Base-by-base conservation (phyloP, 2,888 invertebrate species). In the Entomobrya proxima region DNA sequence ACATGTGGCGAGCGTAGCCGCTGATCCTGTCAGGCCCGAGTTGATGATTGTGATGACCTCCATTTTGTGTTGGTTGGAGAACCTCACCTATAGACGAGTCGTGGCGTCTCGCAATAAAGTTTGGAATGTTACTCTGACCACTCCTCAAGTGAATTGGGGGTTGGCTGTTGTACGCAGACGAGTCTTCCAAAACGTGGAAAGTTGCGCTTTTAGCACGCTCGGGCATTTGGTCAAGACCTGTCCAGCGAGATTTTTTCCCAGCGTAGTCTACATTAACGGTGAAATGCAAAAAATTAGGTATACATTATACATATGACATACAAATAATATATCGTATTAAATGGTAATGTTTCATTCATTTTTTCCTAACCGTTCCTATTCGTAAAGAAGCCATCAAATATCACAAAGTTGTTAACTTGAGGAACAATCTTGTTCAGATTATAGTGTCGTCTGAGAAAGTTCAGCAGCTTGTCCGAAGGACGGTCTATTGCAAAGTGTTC, bases 401-500 rank as follows among this genome's bases (percentile, higher is more conserved):
- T 94, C 44, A 96, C 97, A 92, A 96, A 97, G 92, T 97, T 96
- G 92, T 97, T 97, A 91, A 95, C 95, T 92, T 97, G 97, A 55
- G 95, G 95, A 88, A 97, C 94, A 21, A 95, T 94, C 35, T 92
- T 92, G 79, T 93, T 93, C 0, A 94, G 92, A 21, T 94, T 93
- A 92, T 97, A 98, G 92, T 98, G 96, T 91, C 96, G 97, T 52
- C 93, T 93, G 24, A 99, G 92, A 92, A 99, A 99, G 40, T 94
- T 94, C 89, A 96, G 93, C 91, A 98, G 95, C 92, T 98, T 98
- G 72, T 95, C 94, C 0, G 98, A 98, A 0, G 98, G 99, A 52
- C 97, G 94, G 92, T 99, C 98, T 88, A 98, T 95, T 0, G 99
- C 98, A 90, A 98, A 92, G 91, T 96, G 95, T 2, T 94, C 92